Evolutionary conservation across 2,888 invertebrate genomes (phyloP).

Genomic region (Zygaena filipendulae): DNA sequence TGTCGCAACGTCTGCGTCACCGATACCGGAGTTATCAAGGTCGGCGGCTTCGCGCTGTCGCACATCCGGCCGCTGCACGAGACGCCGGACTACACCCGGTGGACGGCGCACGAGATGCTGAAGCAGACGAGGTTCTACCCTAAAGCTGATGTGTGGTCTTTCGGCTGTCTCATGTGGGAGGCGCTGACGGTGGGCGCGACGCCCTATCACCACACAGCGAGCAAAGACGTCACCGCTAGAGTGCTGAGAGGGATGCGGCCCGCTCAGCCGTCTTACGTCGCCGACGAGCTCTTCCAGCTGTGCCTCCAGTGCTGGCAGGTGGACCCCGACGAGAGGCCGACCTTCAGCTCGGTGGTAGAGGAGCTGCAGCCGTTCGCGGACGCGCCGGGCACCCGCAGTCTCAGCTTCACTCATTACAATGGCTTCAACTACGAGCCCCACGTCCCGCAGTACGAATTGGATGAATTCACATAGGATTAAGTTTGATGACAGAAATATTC

Average conservation of each 20-base stretch:
- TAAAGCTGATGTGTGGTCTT: slow-evolving; percentile 87
- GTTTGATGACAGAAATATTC: too few relatives aligned
- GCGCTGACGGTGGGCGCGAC: slow-evolving; percentile 82
- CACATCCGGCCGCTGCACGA: slow-evolving; percentile 72
- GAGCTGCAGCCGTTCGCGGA: slow-evolving; percentile 44
- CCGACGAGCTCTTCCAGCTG: slow-evolving; percentile 83
- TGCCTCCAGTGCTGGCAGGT: slow-evolving; percentile 87
- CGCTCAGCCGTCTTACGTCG: slow-evolving; percentile 78
- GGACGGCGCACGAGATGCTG: slow-evolving; percentile 84
- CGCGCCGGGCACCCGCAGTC: slow-evolving; percentile 35
- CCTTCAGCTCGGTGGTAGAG: slow-evolving; percentile 71
- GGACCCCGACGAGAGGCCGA: slow-evolving; percentile 82
- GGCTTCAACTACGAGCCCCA: slow-evolving; percentile 56
- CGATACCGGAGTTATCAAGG: slow-evolving; percentile 74
- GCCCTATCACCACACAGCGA: slow-evolving; percentile 76
- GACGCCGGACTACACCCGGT: slow-evolving; percentile 79
- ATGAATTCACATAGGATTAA: not conserved
- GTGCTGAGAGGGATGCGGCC: slow-evolving; percentile 78
- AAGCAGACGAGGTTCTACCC: slow-evolving; percentile 74
- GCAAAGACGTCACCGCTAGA: slow-evolving; percentile 74
- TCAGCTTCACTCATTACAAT: slow-evolving; percentile 58
- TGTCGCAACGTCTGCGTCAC: slow-evolving; percentile 77
- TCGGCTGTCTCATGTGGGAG: slow-evolving; percentile 86
- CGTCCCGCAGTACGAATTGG: slow-evolving; percentile 50
- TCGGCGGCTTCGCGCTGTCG: slow-evolving; percentile 80